Base-by-base conservation (phyloP, 2,113 vertebrate genomes). In the Indicator indicator region DNA sequence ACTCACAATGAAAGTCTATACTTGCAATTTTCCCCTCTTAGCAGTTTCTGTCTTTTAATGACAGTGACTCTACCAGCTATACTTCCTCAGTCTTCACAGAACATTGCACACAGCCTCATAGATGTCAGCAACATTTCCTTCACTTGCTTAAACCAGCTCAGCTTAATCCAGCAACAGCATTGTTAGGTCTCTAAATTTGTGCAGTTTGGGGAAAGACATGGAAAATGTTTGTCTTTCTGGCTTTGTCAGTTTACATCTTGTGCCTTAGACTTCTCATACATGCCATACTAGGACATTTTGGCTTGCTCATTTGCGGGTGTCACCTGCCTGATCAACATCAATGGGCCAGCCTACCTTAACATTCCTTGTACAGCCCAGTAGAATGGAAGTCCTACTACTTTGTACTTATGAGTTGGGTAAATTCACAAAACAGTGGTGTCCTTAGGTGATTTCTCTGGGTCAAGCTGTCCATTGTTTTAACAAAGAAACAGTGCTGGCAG, bases 241-340 rank as follows among this genome's bases (percentile, higher is more conserved):
- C 16, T 71, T 86, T 60, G 36, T 70, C 16, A 50, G 16, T 62
- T 11, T 17, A 72, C 15, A 16, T 70, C 23, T 58, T 79, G 40
- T 26, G 33, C 64, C 44, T 60, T 42, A 15, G 0, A 7, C 11
- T 63, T 56, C 16, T 65, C 2, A 2, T 32, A 24, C 0, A 0
- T 59, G 30, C 32, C 26, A n/a, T 13, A 62, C 8, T 6, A 52
- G 3, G 1, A 16, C 75, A 11, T 44, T 74, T 38, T 80, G 63
- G 74, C 32, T 52, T 52, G 33, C 9, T 42, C 24, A 36, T 5
- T 0, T 59, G 18, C 6, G 13, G 13, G 14, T 77, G 14, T 40
- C 30, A 67, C 36, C 12, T 62, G 4, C 40, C 18, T 64, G 38
- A 32, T 38, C 16, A 89, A 52, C 11, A 36, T 8, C 16, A 46